A percentile compares a stretch with the other conserved stretches of the same genome.
Conservation (phyloP, 2,113 vertebrate genomes). For the Muntiacus reevesi region DNA sequence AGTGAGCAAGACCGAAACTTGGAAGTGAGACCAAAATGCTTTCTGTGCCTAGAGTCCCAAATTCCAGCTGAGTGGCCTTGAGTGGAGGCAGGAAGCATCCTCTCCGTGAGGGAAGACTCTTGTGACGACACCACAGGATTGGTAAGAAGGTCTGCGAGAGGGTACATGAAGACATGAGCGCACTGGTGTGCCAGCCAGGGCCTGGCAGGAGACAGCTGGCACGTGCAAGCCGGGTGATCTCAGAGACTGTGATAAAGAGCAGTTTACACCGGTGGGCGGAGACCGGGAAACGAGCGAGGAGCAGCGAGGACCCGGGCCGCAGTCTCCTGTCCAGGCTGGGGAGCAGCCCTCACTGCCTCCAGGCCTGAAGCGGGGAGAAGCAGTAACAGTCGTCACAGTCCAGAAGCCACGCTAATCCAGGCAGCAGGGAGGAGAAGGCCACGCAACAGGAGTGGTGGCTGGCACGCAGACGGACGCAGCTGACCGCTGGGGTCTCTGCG, state of each 20-base stretch:
- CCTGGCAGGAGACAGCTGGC: neutral
- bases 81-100: rapidly evolving
- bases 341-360: rapidly evolving
- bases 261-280: neutral
- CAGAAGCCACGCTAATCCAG: neutral
- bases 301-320: neutral
- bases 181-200: neutral
- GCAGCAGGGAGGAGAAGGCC: neutral
- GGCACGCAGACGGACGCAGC: rapidly evolving
- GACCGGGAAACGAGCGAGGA: too few species aligned
- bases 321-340: rapidly evolving
- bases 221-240: neutral
- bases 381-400: neutral
- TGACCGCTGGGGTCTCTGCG: rapidly evolving
- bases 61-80: neutral
- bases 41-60: neutral
- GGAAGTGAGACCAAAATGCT: neutral
- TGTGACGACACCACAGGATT: neutral
- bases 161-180: neutral
- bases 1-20: neutral
- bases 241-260: neutral
- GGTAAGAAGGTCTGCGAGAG: neutral
- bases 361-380: neutral
- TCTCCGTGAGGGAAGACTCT: neutral
- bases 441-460: neutral